Evolutionary conservation across 1,140 invertebrate species (phyloP), one percentile per base, ranked within the genome.

Genomic region (Portunus trituberculatus): DNA sequence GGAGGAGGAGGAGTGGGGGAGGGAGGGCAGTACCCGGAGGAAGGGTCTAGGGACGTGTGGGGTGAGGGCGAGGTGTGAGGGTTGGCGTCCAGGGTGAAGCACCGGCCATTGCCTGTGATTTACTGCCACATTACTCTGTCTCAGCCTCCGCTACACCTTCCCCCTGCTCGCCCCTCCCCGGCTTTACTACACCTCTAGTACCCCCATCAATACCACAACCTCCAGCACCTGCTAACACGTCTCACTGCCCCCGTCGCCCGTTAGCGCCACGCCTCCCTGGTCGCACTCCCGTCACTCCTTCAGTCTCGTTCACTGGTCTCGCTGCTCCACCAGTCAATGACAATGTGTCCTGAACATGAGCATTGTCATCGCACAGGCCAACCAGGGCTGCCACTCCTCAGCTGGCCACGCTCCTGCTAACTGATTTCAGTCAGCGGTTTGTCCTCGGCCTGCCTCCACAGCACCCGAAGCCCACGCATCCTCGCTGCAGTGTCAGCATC

Each of bases 101-200:
- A 76, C 67, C 67, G 67, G 67, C 67, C 67, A 76, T 76, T 76
- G 20, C n/a, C n/a, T 76, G 67, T 76, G 67, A 76, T 76, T 76
- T 76, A 76, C n/a, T 25, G 67, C 67, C 67, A 25, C 67, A 76
- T 76, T 76, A 76, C 67, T 76, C 67, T 76, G 67, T n/a, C 67
- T 76, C 67, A 76, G 67, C 67, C 67, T 76, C 67, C 67, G 67
- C 67, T 76, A 76, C 67, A 76, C 67, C n/a, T 76, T 8, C 67
- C 67, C 20, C 31, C 39, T 16, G 7, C 31, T 10, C 29, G 28
- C 16, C 25, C 83, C 31, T 20, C 86, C 31, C 31, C 31, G 3
- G 6, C 86, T 10, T 28, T 28, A 3, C 8, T 87, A 6, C 83
- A 20, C 10, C 82, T 84, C 82, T 25, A 84, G 4, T n/a, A 84